Evolutionary conservation across 2,113 vertebrate genomes (phyloP).

Genomic region (Oncorhynchus clarkii): DNA sequence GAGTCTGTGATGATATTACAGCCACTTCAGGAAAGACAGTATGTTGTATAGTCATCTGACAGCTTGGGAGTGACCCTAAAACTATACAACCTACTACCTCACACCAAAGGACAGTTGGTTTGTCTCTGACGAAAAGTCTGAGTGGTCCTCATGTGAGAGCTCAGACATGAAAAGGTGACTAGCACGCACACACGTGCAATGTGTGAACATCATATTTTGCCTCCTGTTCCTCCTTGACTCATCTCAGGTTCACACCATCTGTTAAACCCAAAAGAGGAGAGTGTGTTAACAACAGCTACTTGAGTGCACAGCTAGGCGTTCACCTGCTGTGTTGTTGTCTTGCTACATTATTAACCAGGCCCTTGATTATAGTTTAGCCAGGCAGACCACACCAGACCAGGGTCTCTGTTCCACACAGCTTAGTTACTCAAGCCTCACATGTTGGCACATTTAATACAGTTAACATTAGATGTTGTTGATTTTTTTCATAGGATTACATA

Average conservation of each 20-base stretch:
- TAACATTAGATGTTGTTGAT: neutral
- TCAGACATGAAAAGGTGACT: neutral
- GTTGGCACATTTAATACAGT: neutral
- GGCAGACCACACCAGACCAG: neutral
- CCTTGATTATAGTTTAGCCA: constrained; percentile 43
- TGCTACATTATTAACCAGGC: constrained; percentile 43
- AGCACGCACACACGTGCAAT: too few relatives aligned
- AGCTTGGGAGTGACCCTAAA: constrained; percentile 93
- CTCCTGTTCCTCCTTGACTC: neutral
- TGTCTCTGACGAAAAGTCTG: constrained; percentile 5
- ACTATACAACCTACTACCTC: constrained; percentile 99
- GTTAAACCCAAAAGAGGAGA: constrained; percentile 47
- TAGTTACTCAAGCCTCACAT: too few relatives aligned
- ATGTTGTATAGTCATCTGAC: constrained; percentile 99
- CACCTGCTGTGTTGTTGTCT: constrained; percentile 20
- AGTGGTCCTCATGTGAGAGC: neutral
- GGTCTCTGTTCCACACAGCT: constrained; percentile 14
- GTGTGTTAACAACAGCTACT: neutral
- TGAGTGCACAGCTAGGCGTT: constrained; percentile 43
- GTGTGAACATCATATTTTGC: too few relatives aligned
- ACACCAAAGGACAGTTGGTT: constrained; percentile 91
- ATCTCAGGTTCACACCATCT: constrained; percentile 47
- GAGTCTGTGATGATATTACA: constrained; percentile 77
- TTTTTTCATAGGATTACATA: neutral
- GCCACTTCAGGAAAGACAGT: constrained; percentile 99